Evolutionary conservation across 2,797 vertebrate species (phyloP), one percentile per base, ranked within the genome.

Genomic region (Margarornis squamiger): DNA sequence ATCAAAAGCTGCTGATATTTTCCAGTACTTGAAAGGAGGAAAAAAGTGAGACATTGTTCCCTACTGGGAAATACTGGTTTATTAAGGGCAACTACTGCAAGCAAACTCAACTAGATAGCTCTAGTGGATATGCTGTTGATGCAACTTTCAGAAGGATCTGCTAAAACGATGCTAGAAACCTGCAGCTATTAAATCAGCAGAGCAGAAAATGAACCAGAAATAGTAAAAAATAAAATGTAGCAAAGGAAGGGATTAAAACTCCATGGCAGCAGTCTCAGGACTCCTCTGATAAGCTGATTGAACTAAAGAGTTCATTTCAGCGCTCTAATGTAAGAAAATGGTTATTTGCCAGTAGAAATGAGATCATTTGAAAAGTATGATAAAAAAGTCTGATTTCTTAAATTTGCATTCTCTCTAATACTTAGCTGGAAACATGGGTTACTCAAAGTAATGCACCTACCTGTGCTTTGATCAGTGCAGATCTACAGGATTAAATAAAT

Each of bases 161-260:
- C 66, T 83, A 62, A 95, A 82, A 88, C 4, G 72, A 70, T 39
- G 77, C 73, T 88, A 75, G 81, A 85, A 97, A 93, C 90, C 92
- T 91, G 58, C 68, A 88, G 89, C 88, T 94, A 90, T 96, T 95
- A 96, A 98, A 96, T 73, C 90, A 96, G 58, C 57, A 88, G 96
- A 97, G 95, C 95, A 95, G 95, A 97, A 97, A 97, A 97, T 76
- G 75, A 94, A 96, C n/a, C 46, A 88, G 74, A 94, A 96, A 95
- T 58, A 94, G 72, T 75, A 85, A 95, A 91, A 96, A 76, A 45
- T 72, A 55, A 63, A 92, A 75, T n/a, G 52, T 7, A 93, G 73
- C 46, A 32, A 91, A 95, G 29, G 59, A 95, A 91, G 36, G 73
- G 72, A 94, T 88, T 94, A 84, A 96, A 97, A 96, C 39, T 85